Conservation (phyloP, 2,113 vertebrate genomes). For the Mobula birostris region DNA sequence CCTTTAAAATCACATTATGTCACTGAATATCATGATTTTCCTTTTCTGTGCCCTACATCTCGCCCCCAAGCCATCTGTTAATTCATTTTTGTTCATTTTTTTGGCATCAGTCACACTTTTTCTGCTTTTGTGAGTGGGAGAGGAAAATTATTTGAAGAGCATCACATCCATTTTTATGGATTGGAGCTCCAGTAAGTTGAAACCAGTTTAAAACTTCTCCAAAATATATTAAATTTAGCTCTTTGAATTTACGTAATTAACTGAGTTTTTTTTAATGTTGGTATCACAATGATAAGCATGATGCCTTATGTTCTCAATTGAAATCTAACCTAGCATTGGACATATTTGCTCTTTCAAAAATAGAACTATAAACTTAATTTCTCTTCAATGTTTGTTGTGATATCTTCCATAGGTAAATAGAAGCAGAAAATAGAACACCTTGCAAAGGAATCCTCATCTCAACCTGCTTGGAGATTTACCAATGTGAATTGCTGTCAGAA, state of each 20-base stretch:
- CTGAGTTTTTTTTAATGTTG: background rate
- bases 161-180: constrained; percentile 30
- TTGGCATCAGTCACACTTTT: constrained; percentile 18
- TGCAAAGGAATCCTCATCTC: background rate
- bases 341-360: background rate
- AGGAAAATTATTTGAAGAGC: background rate
- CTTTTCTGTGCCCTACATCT: constrained; percentile 24
- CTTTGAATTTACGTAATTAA: background rate
- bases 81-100: constrained; percentile 23
- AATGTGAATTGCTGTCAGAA: background rate
- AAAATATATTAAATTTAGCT: background rate
- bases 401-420: background rate
- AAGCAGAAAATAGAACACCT: background rate
- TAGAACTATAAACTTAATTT: background rate
- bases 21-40: constrained; percentile 26
- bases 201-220: background rate
- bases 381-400: background rate
- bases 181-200: background rate
- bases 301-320: background rate
- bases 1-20: constrained; percentile 19
- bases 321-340: background rate
- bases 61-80: constrained; percentile 32
- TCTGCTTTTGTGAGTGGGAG: constrained; percentile 23
- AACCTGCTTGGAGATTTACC: background rate
- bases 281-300: background rate